These are phyloP conservation scores for Mastomys coucha DNA, from an alignment of 2,113 vertebrate species.

Conservation along the genomic window DNA sequence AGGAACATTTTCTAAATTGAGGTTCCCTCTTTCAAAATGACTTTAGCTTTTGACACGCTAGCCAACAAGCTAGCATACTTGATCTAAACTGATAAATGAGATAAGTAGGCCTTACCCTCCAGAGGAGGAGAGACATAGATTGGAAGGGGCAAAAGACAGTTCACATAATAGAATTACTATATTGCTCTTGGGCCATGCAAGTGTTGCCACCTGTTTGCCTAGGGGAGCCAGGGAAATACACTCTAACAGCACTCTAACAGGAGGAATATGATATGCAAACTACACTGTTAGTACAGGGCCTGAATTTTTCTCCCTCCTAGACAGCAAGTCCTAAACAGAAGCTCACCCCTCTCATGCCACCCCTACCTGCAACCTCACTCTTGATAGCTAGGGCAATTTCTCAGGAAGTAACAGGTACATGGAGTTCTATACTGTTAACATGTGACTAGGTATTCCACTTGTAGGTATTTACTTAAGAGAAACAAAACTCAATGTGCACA, in stretches of 20 bases:
- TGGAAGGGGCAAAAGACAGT: background rate
- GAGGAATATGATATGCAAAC: background rate
- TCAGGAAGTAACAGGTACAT: background rate
- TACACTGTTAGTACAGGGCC: background rate
- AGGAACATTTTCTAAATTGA: background rate
- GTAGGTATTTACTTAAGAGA: constrained; percentile 15
- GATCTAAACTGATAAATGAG: background rate
- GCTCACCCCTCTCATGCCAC: background rate
- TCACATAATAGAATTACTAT: background rate
- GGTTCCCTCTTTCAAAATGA: background rate
- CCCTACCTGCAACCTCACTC: background rate
- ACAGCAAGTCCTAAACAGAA: background rate
- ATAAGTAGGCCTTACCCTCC: background rate
- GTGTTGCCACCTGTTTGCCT: background rate
- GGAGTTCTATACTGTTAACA: background rate
- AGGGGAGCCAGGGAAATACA: background rate
- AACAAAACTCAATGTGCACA: background rate
- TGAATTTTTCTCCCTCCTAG: background rate
- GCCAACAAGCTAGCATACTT: background rate
- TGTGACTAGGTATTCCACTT: background rate
- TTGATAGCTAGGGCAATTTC: background rate
- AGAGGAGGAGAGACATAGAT: background rate
- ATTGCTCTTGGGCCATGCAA: background rate
- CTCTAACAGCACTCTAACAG: background rate
- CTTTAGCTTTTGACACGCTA: background rate